A percentile compares a stretch with the other conserved stretches of the same genome.
Evolutionary conservation across 2,888 invertebrate genomes (phyloP).

Genomic region (Phlogophora meticulosa): DNA sequence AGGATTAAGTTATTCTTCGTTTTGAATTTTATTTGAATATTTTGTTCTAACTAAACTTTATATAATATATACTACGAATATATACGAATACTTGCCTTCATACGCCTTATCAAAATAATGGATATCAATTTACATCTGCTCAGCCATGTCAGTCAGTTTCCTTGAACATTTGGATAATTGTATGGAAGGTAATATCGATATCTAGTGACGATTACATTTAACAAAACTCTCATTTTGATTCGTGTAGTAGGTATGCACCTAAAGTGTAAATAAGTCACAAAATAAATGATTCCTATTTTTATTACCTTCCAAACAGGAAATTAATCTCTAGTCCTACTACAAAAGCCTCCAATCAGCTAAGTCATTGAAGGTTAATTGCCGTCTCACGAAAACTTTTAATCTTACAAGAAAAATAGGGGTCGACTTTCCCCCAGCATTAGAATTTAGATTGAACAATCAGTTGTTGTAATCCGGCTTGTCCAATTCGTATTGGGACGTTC

Average conservation of each 20-base stretch:
- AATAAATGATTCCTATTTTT: not conserved
- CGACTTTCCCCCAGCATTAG: constrained; percentile 28
- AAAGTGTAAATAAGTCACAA: not conserved
- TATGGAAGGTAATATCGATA: not conserved
- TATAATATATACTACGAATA: too few relatives aligned
- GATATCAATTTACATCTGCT: not conserved
- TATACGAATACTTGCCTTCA: not conserved
- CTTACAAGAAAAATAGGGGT: constrained; percentile 24
- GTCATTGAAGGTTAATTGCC: constrained; percentile 46
- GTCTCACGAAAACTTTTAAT: constrained; percentile 32
- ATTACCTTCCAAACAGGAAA: constrained; percentile 9
- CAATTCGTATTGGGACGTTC: constrained; percentile 7
- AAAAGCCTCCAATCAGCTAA: constrained; percentile 31
- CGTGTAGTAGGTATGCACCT: too few relatives aligned
- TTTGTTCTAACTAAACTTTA: not conserved
- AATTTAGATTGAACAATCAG: constrained; percentile 34
- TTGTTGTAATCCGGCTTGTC: constrained; percentile 16
- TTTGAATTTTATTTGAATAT: not conserved
- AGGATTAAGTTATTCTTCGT: not conserved
- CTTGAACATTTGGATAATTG: not conserved
- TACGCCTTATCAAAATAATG: not conserved
- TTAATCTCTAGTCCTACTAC: constrained; percentile 8
- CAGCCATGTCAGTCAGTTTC: not conserved
- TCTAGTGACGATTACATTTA: not conserved
- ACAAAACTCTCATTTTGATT: too few relatives aligned